phyloP scores from a whole-genome alignment of 2,113 vertebrate genomes.

The Notothenia rossii region DNA sequence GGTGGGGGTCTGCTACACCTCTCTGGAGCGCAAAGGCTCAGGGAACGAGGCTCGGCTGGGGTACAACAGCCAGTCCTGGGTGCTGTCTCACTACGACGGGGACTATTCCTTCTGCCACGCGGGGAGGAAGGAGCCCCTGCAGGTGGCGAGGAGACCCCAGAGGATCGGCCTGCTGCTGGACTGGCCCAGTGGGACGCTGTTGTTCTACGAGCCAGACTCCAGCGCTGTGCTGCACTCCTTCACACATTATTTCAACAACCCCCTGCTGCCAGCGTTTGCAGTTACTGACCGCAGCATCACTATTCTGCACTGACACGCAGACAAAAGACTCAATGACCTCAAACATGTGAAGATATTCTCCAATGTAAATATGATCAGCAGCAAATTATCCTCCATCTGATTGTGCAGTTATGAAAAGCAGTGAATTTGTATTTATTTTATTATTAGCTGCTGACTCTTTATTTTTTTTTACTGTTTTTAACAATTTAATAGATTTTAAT shows the following conservation, averaged over 20 bases:
- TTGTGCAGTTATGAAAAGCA: slow-evolving; percentile 8
- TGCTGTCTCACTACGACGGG: slow-evolving; percentile 90
- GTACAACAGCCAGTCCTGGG: slow-evolving; percentile 91
- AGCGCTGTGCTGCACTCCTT: slow-evolving; percentile 84
- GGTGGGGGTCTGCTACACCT: slow-evolving; percentile 90
- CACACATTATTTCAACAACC: slow-evolving; percentile 76
- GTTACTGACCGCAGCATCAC: slow-evolving; percentile 89
- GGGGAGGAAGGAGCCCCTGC: slow-evolving; percentile 76
- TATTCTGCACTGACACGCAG: slow-evolving; percentile 69
- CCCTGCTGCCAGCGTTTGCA: slow-evolving; percentile 88
- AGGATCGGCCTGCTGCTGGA: slow-evolving; percentile 90
- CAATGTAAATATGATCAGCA: slow-evolving; percentile 29
- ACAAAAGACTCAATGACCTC: neutral
- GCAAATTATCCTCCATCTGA: neutral
- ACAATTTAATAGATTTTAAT: slow-evolving; percentile 12
- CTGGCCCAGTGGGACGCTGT: slow-evolving; percentile 86
- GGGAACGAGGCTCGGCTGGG: slow-evolving; percentile 88
- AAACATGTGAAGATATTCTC: slow-evolving; percentile 29
- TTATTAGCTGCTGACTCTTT: neutral
- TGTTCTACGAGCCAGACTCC: slow-evolving; percentile 89
- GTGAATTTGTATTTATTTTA: slow-evolving; percentile 49
- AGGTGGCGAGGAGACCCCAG: slow-evolving; percentile 81
- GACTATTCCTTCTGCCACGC: slow-evolving; percentile 91
- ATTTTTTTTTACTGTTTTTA: slow-evolving; percentile 26
- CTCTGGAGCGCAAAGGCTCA: slow-evolving; percentile 89